Evolutionary conservation across 2,888 invertebrate species (phyloP), one percentile per base, ranked within the genome.

Genomic region (Tenthredo mesomela): DNA sequence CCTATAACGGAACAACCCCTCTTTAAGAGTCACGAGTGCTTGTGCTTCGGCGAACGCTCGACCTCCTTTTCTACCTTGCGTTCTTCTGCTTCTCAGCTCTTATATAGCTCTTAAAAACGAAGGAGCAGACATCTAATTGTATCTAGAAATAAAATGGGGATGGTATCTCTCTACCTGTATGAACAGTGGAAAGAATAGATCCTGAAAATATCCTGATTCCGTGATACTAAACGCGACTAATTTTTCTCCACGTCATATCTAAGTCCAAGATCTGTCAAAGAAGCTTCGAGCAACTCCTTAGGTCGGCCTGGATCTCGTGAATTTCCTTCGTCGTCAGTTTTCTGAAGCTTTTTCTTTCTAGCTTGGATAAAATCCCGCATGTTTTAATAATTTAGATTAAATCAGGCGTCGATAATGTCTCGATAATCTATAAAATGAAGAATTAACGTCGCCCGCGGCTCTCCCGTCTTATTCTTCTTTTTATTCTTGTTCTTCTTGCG

Each of bases 41-140:
- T 78, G 54, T 78, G 75, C 80, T 80, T 61, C 80, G 80, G 12
- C 61, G 25, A 80, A 61, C 21, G 40, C 80, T 80, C 80, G 80
- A 80, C 80, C 61, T 58, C 80, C 80, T 61, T 47, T 80, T 80
- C 40, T 80, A 2, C 40, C 37, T 80, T 40, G 25, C 58, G 50
- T 58, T 80, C 50, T 54, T 50, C 50, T 18, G 18, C 67, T 33
- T 29, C 54, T 77, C 50, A n/a, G 37, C 58, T 37, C 37, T 21
- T 50, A 50, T 54, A 29, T n/a, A 12, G 10, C 71, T 43, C 71
- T 73, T 6, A 25, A 25, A 18, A 40, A 43, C 43, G 0, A 29
- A 73, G 50, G 77, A 50, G 33, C 50, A 77, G 54, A 77, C 2
- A 54, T 77, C 77, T 77, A 77, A 77, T 77, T 77, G 50, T 77